Evolutionary conservation across 2,113 vertebrate species (phyloP), one percentile per base, ranked within the genome.

Genomic region (Zeus faber): DNA sequence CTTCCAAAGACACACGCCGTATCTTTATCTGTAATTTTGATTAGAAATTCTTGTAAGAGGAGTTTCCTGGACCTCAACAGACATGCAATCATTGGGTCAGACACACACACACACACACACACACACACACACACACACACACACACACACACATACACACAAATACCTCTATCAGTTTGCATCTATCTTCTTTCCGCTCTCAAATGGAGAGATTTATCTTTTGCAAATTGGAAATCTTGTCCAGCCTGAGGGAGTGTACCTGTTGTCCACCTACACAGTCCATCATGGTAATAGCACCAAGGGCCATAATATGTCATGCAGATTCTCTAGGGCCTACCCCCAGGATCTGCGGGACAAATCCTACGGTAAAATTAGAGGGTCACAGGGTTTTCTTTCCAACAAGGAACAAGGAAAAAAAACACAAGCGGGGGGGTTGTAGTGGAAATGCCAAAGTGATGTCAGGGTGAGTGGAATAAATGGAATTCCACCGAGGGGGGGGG

Each of bases 401-500:
- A 57, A 29, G 51, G 31, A 43, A 51, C 11, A 37, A n/a, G 14
- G 58, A 47, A 14, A 51, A 64, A 76, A 67, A 72, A 75, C 63
- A 61, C 0, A 13, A 39, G 44, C 39, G 63, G 69, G 50, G 44
- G 16, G 33, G 40, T 41, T 39, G 29, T 13, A 49, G 71, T 33
- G 79, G 76, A 72, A 80, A 82, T 79, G 63, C 74, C 72, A 58
- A 33, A 53, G 58, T 37, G 65, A 79, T 70, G 77, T 81, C 69
- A 86, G 37, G 55, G 48, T 52, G 21, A 49, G 50, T 6, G 9
- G 24, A 33, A 50, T n/a, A n/a, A n/a, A n/a, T n/a, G n/a, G n/a
- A n/a, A n/a, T n/a, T n/a, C n/a, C n/a, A n/a, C n/a, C n/a, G n/a
- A n/a, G n/a, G n/a, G n/a, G n/a, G n/a, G n/a, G n/a, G n/a, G n/a